phyloP scores from a whole-genome alignment of 2,888 invertebrate species.

The Chalcis sispes region DNA sequence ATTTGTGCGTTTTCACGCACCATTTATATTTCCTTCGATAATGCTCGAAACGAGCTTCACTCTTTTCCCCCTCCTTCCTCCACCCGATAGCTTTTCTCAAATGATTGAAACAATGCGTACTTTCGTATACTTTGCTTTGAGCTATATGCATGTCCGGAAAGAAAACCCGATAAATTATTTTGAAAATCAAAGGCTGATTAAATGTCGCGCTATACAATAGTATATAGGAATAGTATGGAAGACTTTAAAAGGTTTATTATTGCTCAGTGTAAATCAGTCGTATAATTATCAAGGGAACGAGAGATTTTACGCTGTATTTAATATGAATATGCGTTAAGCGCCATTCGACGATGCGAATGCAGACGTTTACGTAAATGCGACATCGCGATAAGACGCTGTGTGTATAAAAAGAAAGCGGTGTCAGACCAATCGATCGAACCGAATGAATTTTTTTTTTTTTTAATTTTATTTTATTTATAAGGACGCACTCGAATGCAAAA shows the following conservation, averaged over 20 bases:
- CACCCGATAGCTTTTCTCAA: slow-evolving; percentile 33
- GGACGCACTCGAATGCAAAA: too few species aligned
- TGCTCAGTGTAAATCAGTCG: slow-evolving; percentile 28
- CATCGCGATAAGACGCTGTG: too few species aligned
- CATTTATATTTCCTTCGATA: slow-evolving; percentile 43
- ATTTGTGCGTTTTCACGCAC: slow-evolving; percentile 30
- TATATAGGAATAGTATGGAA: not conserved
- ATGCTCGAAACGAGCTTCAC: slow-evolving; percentile 11
- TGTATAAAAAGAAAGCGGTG: too few species aligned
- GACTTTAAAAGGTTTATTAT: slow-evolving; percentile 34
- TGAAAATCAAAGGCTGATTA: slow-evolving; percentile 26
- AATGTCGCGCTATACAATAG: slow-evolving; percentile 20
- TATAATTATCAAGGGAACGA: not conserved
- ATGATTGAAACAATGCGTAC: too few species aligned
- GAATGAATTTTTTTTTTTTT: too few species aligned
- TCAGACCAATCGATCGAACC: too few species aligned
- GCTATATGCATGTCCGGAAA: slow-evolving; percentile 28
- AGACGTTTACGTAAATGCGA: not conserved
- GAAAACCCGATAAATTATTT: slow-evolving; percentile 19
- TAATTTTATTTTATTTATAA: too few species aligned
- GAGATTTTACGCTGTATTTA: slow-evolving; percentile 27
- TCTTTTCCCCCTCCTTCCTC: not conserved
- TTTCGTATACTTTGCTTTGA: too few species aligned
- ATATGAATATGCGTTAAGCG: too few species aligned
- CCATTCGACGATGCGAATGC: slow-evolving; percentile 22